Evolutionary conservation across 2,797 vertebrate genomes (phyloP), one percentile per base, ranked within the genome.

Genomic region (Caiman crocodilus): DNA sequence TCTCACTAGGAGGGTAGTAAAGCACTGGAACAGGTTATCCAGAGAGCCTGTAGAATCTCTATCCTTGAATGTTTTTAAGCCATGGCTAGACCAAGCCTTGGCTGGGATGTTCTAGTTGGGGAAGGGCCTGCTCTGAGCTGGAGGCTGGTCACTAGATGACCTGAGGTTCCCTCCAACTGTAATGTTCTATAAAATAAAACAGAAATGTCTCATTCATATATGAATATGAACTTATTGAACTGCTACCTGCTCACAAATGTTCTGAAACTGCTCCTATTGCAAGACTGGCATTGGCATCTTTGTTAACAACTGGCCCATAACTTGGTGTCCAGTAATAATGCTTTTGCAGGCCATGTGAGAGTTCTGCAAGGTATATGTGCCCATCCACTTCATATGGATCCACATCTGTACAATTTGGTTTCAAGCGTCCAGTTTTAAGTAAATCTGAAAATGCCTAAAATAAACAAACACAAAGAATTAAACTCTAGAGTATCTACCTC

Each of bases 401-500:
- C 83, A 99, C 98, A 0, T 99, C 99, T 0, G 98, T 99, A 23
- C 97, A 94, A 5, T 88, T 88, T 3, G 87, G 90, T 20, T 87
- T 82, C 91, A 99, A 96, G 67, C 97, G 98, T 3, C 98, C 98
- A 3, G 18, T 95, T 84, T 91, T 35, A 6, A 99, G 96, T 91
- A 99, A 97, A n/a, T 98, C 95, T 50, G 97, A 96, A 98, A 99
- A 99, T 9, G 97, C 99, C 99, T 97, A 87, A 5, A 79, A 83
- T 1, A 2, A 50, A 14, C 35, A 18, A 76, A 30, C 18, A 0
- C 64, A 6, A 77, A 32, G 32, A 23, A 25, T 3, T 5, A 56
- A 23, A 2, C 1, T 0, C 23, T 14, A 61, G 25, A 16, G 42
- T 17, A 14, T 60, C 2, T 4, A 10, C 18, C 76, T 15, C 4